A percentile compares a stretch with the other conserved stretches of the same genome.
Conservation (phyloP, 2,113 vertebrate species). For the Ploceus nigricollis region DNA sequence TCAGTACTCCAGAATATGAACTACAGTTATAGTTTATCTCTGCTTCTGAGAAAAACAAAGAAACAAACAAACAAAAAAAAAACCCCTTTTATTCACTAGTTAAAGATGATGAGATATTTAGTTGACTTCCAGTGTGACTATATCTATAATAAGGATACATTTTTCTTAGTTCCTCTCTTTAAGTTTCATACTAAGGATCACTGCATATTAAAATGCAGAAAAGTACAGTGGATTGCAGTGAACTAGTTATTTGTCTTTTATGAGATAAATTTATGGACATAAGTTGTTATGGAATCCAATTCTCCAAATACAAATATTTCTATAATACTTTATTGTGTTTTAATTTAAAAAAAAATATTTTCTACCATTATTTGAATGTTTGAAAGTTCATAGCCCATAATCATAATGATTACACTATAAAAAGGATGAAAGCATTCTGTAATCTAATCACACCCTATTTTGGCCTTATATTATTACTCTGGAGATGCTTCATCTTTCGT, state of each 20-base stretch:
- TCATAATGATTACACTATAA: neutral
- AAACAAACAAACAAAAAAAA: neutral
- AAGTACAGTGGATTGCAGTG: neutral
- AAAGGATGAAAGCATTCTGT: neutral
- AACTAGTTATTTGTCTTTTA: neutral
- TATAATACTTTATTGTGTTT: neutral
- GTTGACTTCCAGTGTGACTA: neutral
- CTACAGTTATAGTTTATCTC: neutral
- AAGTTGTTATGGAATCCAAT: neutral
- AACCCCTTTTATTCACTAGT: neutral
- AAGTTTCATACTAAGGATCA: neutral
- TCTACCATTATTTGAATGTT: neutral
- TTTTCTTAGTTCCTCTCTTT: neutral
- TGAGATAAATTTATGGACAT: neutral
- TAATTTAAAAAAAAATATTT: neutral
- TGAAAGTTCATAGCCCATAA: neutral
- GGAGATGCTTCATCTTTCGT: neutral
- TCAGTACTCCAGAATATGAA: neutral
- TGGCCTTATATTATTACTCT: neutral
- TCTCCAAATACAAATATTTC: neutral
- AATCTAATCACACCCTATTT: neutral
- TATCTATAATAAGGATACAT: neutral
- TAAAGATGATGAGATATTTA: neutral
- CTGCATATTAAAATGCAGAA: neutral
- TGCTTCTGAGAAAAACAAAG: neutral